Conservation (phyloP, 2,797 vertebrate genomes). For the Eulemur rubriventer region DNA sequence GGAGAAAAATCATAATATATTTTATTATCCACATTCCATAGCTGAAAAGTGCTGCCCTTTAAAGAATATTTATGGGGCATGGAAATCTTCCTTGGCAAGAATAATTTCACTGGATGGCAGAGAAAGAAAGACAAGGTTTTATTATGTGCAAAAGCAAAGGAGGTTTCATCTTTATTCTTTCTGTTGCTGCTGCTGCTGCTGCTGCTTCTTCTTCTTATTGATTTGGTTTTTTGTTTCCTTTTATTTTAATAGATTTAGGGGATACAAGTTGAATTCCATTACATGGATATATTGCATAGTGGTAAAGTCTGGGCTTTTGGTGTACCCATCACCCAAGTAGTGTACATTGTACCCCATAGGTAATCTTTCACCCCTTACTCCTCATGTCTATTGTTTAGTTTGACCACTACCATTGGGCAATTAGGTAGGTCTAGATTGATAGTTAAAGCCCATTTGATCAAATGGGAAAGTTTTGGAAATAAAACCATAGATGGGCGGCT, state of each 20-base stretch:
- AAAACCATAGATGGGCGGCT: background rate
- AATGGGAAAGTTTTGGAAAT: background rate
- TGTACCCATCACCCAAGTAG: too few species aligned
- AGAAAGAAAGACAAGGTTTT: background rate
- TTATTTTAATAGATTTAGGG: too few species aligned
- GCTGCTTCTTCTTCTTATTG: too few species aligned
- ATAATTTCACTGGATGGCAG: background rate
- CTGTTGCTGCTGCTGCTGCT: rapidly evolving
- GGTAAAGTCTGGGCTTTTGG: too few species aligned
- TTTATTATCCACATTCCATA: constrained; percentile 39
- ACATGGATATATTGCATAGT: too few species aligned
- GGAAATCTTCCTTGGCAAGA: background rate
- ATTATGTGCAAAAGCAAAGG: background rate
- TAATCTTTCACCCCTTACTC: too few species aligned
- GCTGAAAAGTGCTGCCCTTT: background rate
- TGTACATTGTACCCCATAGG: too few species aligned
- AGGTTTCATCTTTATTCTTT: background rate
- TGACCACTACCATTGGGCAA: background rate
- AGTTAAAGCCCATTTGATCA: background rate
- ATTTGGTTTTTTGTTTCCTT: too few species aligned
- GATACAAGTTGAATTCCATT: too few species aligned
- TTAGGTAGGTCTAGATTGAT: background rate
- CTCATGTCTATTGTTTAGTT: background rate
- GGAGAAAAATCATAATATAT: background rate
- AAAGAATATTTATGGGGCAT: constrained; percentile 20